These are phyloP conservation scores for Orthonyx spaldingii DNA, from an alignment of 2,113 vertebrate species.

Conservation along the genomic window DNA sequence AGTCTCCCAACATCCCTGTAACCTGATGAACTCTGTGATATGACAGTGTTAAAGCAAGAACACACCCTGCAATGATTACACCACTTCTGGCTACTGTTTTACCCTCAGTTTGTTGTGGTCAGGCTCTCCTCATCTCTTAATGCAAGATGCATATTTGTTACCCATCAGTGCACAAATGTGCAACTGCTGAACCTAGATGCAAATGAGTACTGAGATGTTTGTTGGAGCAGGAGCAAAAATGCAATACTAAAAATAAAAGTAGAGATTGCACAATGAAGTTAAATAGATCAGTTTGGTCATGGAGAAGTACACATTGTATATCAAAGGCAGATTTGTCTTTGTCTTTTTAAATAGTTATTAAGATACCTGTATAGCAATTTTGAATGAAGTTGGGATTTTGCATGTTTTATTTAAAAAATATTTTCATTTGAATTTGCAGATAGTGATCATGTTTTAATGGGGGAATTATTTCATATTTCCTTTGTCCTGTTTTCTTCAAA, in stretches of 20 bases:
- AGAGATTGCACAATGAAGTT: neutral
- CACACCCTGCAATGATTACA: neutral
- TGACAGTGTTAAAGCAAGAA: neutral
- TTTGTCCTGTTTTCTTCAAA: neutral
- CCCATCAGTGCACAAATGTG: neutral
- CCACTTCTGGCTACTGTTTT: neutral
- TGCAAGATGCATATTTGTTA: neutral
- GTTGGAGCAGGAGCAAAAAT: neutral
- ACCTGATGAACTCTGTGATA: neutral
- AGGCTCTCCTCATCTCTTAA: neutral
- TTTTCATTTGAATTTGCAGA: neutral
- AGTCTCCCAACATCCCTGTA: accelerated
- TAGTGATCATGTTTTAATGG: neutral
- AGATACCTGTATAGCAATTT: neutral
- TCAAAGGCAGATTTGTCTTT: neutral
- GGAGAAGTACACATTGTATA: neutral
- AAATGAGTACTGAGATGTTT: neutral
- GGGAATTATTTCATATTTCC: neutral
- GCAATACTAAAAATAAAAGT: neutral
- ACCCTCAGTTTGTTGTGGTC: neutral
- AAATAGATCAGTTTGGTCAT: neutral
- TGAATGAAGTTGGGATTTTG: neutral
- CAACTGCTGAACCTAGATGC: neutral
- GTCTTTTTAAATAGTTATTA: neutral
- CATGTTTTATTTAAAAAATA: neutral